Evolutionary conservation across 2,797 vertebrate genomes (phyloP).

Genomic region (Anabacerthia variegaticeps): DNA sequence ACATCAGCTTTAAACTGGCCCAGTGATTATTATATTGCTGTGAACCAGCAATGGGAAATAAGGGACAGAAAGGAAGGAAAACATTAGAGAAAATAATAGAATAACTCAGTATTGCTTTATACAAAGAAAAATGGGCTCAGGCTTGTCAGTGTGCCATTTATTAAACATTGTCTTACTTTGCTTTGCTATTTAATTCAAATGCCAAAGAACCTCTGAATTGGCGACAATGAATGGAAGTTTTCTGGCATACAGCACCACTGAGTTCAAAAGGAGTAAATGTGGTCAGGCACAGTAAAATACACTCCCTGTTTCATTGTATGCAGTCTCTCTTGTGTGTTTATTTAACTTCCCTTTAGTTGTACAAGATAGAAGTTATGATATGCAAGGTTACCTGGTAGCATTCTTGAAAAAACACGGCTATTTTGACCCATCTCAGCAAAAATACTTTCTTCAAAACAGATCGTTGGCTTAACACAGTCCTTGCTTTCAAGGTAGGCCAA

Average conservation of each 20-base stretch:
- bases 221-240: not conserved
- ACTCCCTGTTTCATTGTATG: not conserved
- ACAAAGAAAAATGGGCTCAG: slow-evolving; percentile 4
- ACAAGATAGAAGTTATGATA: not conserved
- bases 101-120: not conserved
- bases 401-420: not conserved
- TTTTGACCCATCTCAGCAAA: not conserved
- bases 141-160: slow-evolving; percentile 34
- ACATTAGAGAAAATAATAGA: slow-evolving; percentile 7
- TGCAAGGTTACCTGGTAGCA: not conserved
- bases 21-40: not conserved
- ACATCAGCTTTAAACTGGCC: not conserved
- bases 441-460: not conserved
- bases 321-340: not conserved
- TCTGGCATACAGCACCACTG: not conserved
- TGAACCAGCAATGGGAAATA: not conserved
- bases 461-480: not conserved
- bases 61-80: slow-evolving; percentile 38
- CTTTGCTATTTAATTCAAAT: slow-evolving; percentile 45
- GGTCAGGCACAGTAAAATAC: not conserved
- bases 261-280: slow-evolving; percentile 31
- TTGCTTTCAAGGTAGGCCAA: not conserved
- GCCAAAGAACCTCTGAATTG: slow-evolving; percentile 26
- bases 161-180: slow-evolving; percentile 43
- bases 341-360: not conserved